A percentile compares a stretch with the other conserved stretches of the same genome.
Conservation (phyloP, 2,797 vertebrate species). For the Lepidocolaptes lacrymiger region DNA sequence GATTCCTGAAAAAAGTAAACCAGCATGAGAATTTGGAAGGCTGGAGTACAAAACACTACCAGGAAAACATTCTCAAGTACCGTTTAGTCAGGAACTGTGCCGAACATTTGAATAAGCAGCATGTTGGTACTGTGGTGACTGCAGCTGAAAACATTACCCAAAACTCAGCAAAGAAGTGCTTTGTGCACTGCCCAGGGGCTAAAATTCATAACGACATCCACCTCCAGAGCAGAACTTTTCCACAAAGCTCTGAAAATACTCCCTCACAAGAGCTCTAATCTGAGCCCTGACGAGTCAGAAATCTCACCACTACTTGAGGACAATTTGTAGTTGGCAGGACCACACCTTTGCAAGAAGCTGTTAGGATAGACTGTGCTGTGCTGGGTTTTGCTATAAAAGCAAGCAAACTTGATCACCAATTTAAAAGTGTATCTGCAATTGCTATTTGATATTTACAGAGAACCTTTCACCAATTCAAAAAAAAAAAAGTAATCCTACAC, state of each 20-base stretch:
- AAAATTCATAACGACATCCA: not conserved
- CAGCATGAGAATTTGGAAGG: not conserved
- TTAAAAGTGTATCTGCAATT: slow-evolving; percentile 5
- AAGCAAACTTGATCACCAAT: not conserved
- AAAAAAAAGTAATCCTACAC: not conserved
- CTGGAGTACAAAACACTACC: not conserved
- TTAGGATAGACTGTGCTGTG: not conserved
- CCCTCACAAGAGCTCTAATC: not conserved
- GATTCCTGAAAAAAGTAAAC: not conserved
- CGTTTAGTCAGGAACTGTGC: not conserved
- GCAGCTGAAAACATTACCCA: not conserved
- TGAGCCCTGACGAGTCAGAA: not conserved
- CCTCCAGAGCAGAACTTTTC: not conserved
- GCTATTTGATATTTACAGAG: slow-evolving; percentile 42
- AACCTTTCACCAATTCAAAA: slow-evolving; percentile 7
- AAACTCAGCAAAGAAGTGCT: not conserved
- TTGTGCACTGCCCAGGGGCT: not conserved
- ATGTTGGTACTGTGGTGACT: not conserved
- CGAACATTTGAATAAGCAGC: not conserved
- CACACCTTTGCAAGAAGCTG: not conserved
- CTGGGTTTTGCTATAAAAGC: not conserved
- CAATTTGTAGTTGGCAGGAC: not conserved
- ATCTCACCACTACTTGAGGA: not conserved
- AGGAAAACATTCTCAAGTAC: not conserved
- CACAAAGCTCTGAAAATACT: not conserved